These are phyloP conservation scores for Malthinus flaveolus DNA, from an alignment of 2,888 invertebrate genomes.

Conservation along the genomic window DNA sequence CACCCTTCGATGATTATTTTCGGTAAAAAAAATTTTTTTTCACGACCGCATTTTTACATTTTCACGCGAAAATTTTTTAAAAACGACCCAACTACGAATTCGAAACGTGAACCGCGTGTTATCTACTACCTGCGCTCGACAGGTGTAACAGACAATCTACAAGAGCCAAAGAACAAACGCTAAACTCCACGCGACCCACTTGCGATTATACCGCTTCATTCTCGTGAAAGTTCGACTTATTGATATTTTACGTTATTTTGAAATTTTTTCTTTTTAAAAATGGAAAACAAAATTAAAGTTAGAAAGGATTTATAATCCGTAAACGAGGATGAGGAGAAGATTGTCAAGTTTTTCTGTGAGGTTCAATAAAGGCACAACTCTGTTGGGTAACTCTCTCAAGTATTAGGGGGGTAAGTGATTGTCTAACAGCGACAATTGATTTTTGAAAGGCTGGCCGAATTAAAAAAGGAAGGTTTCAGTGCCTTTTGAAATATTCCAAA, in stretches of 20 bases:
- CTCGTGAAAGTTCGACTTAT: conserved; percentile 31
- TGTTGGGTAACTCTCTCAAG: too few species aligned
- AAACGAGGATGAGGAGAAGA: too few species aligned
- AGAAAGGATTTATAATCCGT: too few species aligned
- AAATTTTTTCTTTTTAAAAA: not conserved
- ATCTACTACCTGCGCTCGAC: conserved; percentile 32
- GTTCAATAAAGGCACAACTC: too few species aligned
- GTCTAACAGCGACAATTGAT: too few species aligned
- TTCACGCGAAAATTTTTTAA: not conserved
- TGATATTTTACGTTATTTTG: not conserved
- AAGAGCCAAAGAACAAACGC: conserved; percentile 32
- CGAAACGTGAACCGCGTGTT: not conserved
- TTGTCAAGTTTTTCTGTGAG: too few species aligned
- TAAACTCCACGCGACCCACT: conserved; percentile 32
- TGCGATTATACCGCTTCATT: conserved; percentile 33
- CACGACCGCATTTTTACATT: conserved; percentile 25
- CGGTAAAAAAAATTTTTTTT: not conserved
- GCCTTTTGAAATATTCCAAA: too few species aligned
- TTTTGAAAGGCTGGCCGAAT: too few species aligned
- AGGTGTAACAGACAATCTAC: conserved; percentile 31
- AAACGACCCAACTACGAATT: too few species aligned
- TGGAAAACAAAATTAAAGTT: not conserved
- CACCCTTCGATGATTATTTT: not conserved
- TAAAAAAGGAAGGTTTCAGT: too few species aligned
- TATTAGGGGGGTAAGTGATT: too few species aligned